These are phyloP conservation scores for Miopithecus talapoin DNA, from an alignment of 2,797 vertebrate species.

Conservation along the genomic window DNA sequence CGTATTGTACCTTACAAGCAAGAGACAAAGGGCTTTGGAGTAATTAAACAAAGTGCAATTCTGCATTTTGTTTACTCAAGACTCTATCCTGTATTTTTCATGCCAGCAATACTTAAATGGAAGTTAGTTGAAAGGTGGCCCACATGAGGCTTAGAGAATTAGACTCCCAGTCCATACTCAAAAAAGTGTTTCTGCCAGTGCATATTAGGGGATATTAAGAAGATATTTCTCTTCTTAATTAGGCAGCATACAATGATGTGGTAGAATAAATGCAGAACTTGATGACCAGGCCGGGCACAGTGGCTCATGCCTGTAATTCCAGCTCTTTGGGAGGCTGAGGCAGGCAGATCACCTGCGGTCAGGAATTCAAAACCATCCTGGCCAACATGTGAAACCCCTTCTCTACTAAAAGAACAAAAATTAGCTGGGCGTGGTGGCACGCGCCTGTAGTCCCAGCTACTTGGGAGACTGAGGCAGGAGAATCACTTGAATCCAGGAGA, in stretches of 20 bases:
- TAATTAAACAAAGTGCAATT: constrained; percentile 58
- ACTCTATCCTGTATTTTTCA: constrained; percentile 1
- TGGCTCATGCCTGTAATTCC: not conserved
- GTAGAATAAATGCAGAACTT: constrained; percentile 2
- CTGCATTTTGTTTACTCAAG: constrained; percentile 47
- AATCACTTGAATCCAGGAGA: not conserved
- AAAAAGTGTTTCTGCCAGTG: not conserved
- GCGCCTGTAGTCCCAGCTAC: not conserved
- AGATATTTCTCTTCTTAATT: constrained; percentile 29
- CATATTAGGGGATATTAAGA: not conserved
- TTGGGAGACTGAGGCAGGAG: not conserved
- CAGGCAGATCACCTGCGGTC: not conserved
- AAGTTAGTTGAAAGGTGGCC: constrained; percentile 34
- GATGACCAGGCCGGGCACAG: not conserved
- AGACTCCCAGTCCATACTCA: not conserved
- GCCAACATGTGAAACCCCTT: not conserved
- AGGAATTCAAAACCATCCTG: not conserved
- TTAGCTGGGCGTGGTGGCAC: not conserved
- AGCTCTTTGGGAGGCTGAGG: not conserved
- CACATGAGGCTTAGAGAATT: not conserved
- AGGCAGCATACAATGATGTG: not conserved
- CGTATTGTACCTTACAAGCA: constrained; percentile 56
- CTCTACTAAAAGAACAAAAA: not conserved
- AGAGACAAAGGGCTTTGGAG: constrained; percentile 67
- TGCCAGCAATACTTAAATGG: constrained; percentile 16